Conservation (phyloP, 2,113 vertebrate genomes). For the Amphilophus citrinellus region DNA sequence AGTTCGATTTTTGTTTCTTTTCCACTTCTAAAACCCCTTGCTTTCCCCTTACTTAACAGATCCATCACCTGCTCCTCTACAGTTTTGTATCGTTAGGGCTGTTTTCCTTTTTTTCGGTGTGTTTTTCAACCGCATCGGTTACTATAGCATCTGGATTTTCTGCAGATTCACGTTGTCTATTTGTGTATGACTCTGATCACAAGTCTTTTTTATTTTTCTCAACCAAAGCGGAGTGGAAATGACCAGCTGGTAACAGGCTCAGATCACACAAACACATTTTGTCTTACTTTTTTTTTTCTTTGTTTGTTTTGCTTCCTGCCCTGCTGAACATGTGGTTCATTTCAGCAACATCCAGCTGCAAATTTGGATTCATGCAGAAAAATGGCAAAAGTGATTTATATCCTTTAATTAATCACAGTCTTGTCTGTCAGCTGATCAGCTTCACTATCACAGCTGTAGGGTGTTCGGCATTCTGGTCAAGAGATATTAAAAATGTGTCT, state of each 20-base stretch:
- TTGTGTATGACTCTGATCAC: conserved; percentile 48
- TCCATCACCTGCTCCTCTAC: neutral
- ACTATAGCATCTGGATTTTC: conserved; percentile 30
- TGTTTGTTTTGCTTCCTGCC: neutral
- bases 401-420: neutral
- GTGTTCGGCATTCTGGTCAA: neutral
- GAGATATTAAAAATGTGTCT: neutral
- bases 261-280: neutral
- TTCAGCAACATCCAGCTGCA: neutral
- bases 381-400: neutral
- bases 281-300: neutral
- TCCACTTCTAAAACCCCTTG: neutral
- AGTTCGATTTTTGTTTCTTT: conserved; percentile 41
- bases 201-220: conserved; percentile 14
- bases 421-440: neutral
- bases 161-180: conserved; percentile 28
- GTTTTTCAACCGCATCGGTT: conserved; percentile 1
- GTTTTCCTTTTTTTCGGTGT: conserved; percentile 21
- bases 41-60: neutral
- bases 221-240: conserved; percentile 32
- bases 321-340: neutral
- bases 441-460: neutral
- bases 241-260: conserved; percentile 35
- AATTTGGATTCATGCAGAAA: neutral
- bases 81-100: conserved; percentile 24